Evolutionary conservation across 1,140 invertebrate species (phyloP).

Genomic region (Drosophila ananassae): DNA sequence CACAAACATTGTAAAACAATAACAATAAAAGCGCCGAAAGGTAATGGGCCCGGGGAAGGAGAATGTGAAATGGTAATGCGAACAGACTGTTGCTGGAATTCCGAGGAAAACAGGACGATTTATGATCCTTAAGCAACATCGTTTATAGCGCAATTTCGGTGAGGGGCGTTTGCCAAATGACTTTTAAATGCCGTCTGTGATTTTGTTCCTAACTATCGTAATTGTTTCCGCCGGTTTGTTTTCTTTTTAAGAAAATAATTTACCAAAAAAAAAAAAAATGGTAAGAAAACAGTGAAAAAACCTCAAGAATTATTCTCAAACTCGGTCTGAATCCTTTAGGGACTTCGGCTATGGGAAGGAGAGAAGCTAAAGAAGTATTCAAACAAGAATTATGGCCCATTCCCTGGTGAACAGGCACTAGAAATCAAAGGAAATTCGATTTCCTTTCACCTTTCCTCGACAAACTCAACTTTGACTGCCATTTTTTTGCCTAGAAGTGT

Average conservation of each 20-base stretch:
- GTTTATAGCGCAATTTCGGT: conserved; percentile 51
- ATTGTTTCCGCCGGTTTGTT: conserved; percentile 44
- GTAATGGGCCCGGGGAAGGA: conserved; percentile 23
- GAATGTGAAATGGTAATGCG: conserved; percentile 31
- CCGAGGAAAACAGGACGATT: conserved; percentile 45
- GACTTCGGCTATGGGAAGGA: conserved; percentile 22
- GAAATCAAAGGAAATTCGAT: conserved; percentile 33
- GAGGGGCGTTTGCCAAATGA: conserved; percentile 78
- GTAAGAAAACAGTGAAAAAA: conserved; percentile 9
- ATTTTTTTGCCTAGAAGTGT: conserved; percentile 42
- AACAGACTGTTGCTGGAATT: conserved; percentile 36
- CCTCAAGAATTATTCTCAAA: conserved; percentile 4
- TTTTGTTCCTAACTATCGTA: conserved; percentile 41
- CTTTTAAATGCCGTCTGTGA: conserved; percentile 74
- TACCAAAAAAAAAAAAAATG: not conserved
- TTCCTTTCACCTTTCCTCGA: conserved; percentile 6
- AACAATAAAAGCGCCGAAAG: conserved; percentile 56
- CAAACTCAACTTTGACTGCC: conserved; percentile 1
- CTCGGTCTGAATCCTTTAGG: conserved; percentile 49
- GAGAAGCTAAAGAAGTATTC: conserved; percentile 58
- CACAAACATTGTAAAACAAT: conserved; percentile 79
- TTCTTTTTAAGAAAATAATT: conserved; percentile 10
- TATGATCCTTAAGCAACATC: conserved; percentile 66
- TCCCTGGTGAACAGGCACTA: conserved; percentile 49
- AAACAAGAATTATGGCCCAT: conserved; percentile 74